These are phyloP conservation scores for Clanis bilineata DNA, from an alignment of 2,888 invertebrate genomes.

Conservation along the genomic window DNA sequence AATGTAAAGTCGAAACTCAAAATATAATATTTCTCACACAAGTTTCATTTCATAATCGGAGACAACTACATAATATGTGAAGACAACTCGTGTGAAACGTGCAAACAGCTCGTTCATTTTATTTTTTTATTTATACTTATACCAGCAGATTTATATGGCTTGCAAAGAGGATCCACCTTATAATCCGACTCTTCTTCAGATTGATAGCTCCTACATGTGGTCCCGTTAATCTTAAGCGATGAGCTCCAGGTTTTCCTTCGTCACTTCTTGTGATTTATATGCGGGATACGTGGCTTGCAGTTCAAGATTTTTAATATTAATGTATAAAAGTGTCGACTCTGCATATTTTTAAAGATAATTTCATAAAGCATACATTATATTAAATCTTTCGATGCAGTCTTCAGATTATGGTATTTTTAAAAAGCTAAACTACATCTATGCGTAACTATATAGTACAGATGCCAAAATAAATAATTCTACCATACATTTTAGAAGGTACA, in stretches of 20 bases:
- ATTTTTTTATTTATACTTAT: not conserved
- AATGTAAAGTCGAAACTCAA: too few species aligned
- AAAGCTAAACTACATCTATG: too few species aligned
- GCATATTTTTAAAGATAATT: not conserved
- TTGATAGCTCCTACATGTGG: slow-evolving; percentile 10
- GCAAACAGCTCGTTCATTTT: not conserved
- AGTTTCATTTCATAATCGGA: not conserved
- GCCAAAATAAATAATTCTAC: too few species aligned
- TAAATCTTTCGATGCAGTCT: too few species aligned
- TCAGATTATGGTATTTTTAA: too few species aligned
- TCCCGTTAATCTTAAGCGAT: slow-evolving; percentile 7
- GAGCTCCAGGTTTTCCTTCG: slow-evolving; percentile 10
- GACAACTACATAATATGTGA: not conserved
- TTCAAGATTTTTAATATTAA: not conserved
- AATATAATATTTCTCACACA: not conserved
- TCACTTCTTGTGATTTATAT: slow-evolving; percentile 7
- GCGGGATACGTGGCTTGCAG: not conserved
- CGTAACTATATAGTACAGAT: too few species aligned
- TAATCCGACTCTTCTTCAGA: slow-evolving; percentile 8
- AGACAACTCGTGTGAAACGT: not conserved
- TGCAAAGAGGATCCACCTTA: not conserved
- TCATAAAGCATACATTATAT: not conserved
- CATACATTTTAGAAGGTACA: too few species aligned
- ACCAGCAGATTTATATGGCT: not conserved
- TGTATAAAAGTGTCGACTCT: not conserved